Conservation (phyloP, 2,797 vertebrate species). For the Bothrops alternatus region DNA sequence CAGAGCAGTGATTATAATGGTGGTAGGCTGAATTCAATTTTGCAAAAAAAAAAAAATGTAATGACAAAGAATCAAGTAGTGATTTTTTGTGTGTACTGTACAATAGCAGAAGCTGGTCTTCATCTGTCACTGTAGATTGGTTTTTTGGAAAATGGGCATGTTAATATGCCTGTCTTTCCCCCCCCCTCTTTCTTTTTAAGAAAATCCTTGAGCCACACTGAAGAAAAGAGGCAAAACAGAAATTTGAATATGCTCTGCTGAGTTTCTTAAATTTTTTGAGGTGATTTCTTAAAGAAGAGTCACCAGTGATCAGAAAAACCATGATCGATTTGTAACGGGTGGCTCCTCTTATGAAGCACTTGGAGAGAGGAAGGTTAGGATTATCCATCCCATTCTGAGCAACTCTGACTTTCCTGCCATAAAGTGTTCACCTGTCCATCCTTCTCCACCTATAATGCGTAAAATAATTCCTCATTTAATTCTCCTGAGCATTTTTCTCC, state of each 20-base stretch:
- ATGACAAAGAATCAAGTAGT: conserved; percentile 68
- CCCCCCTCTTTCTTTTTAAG: conserved; percentile 25
- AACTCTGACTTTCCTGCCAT: background rate
- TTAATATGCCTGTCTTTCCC: conserved; percentile 60
- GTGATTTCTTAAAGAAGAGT: conserved; percentile 14
- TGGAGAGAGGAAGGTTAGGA: rapidly evolving
- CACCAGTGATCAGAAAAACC: background rate
- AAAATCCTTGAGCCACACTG: conserved; percentile 19
- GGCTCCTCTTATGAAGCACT: background rate
- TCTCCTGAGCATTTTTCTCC: conserved; percentile 45
- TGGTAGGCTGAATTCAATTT: conserved; percentile 55
- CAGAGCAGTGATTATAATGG: conserved; percentile 43
- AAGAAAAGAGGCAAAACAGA: background rate
- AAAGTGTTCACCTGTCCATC: conserved; percentile 3
- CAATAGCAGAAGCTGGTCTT: conserved; percentile 93
- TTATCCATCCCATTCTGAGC: background rate
- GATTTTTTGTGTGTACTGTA: conserved; percentile 82
- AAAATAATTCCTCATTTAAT: conserved; percentile 37
- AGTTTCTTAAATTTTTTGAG: background rate
- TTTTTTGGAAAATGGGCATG: conserved; percentile 82
- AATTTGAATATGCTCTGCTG: background rate
- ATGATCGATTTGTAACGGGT: conserved; percentile 19
- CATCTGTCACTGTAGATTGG: conserved; percentile 96
- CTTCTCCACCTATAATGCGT: background rate
- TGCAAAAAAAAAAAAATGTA: background rate